Conservation (phyloP, 2,888 invertebrate genomes). For the Acrobasis repandana region DNA sequence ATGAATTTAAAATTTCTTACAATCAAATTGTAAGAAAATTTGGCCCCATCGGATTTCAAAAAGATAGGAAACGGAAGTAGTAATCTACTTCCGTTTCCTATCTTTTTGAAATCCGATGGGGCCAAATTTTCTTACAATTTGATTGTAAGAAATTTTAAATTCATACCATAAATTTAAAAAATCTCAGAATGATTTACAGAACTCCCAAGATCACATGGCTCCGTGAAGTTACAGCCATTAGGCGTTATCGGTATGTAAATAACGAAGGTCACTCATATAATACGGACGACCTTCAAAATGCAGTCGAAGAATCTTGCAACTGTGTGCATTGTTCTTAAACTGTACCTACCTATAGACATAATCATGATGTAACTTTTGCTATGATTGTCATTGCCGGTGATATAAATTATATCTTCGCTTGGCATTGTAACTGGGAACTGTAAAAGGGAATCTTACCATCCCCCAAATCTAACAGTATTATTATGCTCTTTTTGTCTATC, state of each 20-base stretch:
- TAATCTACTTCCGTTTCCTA: no score
- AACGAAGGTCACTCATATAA: conserved; percentile 15
- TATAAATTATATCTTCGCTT: not conserved
- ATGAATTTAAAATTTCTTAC: not conserved
- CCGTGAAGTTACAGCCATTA: conserved; percentile 15
- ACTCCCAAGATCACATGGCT: conserved; percentile 13
- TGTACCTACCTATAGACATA: not conserved
- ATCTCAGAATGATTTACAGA: not conserved
- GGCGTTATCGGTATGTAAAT: conserved; percentile 20
- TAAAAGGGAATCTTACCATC: not conserved
- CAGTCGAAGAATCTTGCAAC: conserved; percentile 16
- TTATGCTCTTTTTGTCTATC: no score
- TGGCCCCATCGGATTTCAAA: no score
- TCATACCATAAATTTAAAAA: not conserved
- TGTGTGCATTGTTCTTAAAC: conserved; percentile 21
- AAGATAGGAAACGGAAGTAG: no score
- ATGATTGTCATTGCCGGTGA: not conserved
- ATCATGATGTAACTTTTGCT: not conserved
- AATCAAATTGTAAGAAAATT: no score
- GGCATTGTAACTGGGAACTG: not conserved
- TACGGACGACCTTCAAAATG: conserved; percentile 20
- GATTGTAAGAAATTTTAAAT: not conserved
- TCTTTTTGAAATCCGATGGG: no score
- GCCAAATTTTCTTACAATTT: no score
- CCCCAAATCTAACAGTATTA: not conserved